These are phyloP conservation scores for Pyrocephalus nanus DNA, from an alignment of 2,797 vertebrate species.

Conservation along the genomic window DNA sequence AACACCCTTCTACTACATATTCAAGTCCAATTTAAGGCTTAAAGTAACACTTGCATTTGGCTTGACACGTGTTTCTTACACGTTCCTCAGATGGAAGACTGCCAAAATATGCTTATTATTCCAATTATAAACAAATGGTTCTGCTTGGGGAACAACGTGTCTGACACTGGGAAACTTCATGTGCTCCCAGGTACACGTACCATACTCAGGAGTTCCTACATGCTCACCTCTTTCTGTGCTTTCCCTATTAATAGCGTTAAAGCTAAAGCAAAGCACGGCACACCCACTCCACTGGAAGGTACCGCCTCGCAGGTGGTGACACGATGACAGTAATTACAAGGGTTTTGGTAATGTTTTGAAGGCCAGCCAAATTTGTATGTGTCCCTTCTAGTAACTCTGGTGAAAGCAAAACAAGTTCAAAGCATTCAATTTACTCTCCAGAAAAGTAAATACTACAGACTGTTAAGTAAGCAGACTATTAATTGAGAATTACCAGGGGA, in stretches of 20 bases:
- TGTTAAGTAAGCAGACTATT: background rate
- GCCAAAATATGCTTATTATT: conserved; percentile 11
- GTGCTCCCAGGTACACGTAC: background rate
- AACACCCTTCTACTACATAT: background rate
- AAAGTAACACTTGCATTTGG: background rate
- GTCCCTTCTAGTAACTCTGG: conserved; percentile 6
- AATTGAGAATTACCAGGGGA: background rate
- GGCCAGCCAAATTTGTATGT: background rate
- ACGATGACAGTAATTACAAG: background rate
- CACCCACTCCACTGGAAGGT: background rate
- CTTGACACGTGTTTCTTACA: background rate
- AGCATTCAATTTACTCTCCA: background rate
- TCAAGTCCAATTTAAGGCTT: background rate
- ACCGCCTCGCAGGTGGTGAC: background rate
- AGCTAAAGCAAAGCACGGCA: background rate
- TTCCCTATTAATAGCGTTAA: background rate
- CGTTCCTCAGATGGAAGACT: background rate
- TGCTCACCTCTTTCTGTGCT: background rate
- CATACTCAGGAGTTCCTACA: rapidly evolving
- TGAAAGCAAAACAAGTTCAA: conserved; percentile 55
- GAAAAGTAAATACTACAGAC: conserved; percentile 17
- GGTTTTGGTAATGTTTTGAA: conserved; percentile 22
- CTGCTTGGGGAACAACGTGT: background rate
- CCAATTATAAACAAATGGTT: conserved; percentile 23
- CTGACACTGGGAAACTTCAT: background rate